Percentiles rank a stretch among this genome's conserved stretches.
Evolutionary conservation across 2,888 invertebrate species (phyloP).

Genomic region (Melanargia galathea): DNA sequence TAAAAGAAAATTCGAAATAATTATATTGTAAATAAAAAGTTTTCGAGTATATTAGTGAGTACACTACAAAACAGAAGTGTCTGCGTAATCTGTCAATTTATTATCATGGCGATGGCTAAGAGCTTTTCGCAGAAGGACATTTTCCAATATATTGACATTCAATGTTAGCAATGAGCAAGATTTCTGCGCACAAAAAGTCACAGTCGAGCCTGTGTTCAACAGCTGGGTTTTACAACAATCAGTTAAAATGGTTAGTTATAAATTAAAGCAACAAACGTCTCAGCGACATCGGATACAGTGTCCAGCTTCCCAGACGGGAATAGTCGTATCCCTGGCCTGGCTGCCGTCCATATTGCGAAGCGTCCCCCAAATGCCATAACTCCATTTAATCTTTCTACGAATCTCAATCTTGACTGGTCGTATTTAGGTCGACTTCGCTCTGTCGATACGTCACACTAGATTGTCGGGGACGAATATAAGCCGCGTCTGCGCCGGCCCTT

Average conservation of each 20-base stretch:
- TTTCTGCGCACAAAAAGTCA: no score
- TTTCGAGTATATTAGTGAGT: no score
- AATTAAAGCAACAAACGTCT: slow-evolving; percentile 34
- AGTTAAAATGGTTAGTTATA: slow-evolving; percentile 24
- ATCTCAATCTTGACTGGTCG: slow-evolving; percentile 59
- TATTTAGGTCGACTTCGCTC: slow-evolving; percentile 57
- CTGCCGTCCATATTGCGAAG: slow-evolving; percentile 67
- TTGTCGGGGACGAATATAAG: slow-evolving; percentile 66
- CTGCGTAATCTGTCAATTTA: no score
- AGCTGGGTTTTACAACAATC: slow-evolving; percentile 4
- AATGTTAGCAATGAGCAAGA: no score
- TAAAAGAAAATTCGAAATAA: no score
- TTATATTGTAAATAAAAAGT: no score
- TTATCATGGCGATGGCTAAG: no score
- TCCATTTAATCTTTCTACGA: slow-evolving; percentile 52
- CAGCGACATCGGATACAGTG: slow-evolving; percentile 63
- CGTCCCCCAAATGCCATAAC: slow-evolving; percentile 57
- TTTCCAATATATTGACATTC: no score
- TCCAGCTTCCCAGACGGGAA: slow-evolving; percentile 77
- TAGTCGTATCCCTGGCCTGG: slow-evolving; percentile 81
- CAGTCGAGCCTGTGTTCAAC: no score
- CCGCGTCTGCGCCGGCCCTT: slow-evolving; percentile 73
- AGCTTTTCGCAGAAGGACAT: no score
- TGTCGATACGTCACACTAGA: slow-evolving; percentile 51
- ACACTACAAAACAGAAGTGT: no score